phyloP scores from a whole-genome alignment of 2,797 vertebrate genomes.

The Danio choprae region DNA sequence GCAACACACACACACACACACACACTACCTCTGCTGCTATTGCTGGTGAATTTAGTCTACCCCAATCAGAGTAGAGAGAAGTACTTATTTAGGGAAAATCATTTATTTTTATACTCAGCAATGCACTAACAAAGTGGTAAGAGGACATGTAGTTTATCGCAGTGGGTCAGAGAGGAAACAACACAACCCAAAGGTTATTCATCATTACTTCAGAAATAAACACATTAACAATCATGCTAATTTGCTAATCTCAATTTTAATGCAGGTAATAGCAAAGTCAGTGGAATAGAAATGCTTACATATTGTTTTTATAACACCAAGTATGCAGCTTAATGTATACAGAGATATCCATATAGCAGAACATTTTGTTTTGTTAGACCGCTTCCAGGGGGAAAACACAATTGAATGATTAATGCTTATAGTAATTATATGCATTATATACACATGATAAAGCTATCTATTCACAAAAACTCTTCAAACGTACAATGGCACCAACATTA shows the following conservation, averaged over 20 bases:
- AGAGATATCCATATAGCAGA: neutral
- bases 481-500: neutral
- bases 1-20: too few relatives aligned
- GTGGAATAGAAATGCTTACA: neutral
- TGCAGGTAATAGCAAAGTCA: neutral
- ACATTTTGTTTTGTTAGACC: too few relatives aligned
- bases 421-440: too few relatives aligned
- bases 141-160: neutral
- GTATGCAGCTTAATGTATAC: neutral
- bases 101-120: neutral
- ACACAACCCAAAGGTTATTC: neutral
- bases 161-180: neutral
- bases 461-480: neutral
- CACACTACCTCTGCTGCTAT: neutral
- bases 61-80: neutral
- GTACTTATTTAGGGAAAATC: neutral
- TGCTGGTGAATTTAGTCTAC: neutral
- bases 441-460: too few relatives aligned
- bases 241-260: neutral
- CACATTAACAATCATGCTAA: neutral
- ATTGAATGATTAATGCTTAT: too few relatives aligned
- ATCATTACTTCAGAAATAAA: neutral
- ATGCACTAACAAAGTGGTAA: too few relatives aligned
- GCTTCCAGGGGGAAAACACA: too few relatives aligned
- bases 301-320: neutral